These are phyloP conservation scores for Erebia aethiops DNA, from an alignment of 2,888 invertebrate species.

Conservation along the genomic window DNA sequence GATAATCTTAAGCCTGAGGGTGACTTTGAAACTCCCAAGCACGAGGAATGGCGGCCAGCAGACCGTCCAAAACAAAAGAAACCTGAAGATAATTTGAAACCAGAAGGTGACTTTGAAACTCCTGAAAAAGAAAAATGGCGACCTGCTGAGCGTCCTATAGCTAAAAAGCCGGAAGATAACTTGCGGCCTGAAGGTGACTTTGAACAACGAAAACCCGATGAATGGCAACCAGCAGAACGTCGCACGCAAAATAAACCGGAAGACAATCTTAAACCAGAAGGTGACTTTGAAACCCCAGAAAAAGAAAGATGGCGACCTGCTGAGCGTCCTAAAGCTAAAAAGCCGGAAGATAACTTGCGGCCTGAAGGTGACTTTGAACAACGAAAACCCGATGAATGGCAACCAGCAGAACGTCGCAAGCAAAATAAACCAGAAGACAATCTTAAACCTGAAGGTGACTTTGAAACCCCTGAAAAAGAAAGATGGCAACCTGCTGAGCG, in stretches of 20 bases:
- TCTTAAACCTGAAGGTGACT: conserved; percentile 81
- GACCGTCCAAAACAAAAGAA: conserved; percentile 65
- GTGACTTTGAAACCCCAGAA: conserved; percentile 68
- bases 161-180: conserved; percentile 74
- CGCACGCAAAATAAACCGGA: conserved; percentile 64
- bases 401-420: conserved; percentile 55
- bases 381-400: conserved; percentile 55
- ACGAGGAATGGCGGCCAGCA: conserved; percentile 61
- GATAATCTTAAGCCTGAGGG: conserved; percentile 84
- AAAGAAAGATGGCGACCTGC: conserved; percentile 66
- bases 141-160: conserved; percentile 63
- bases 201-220: conserved; percentile 52
- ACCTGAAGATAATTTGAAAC: conserved; percentile 78
- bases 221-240: conserved; percentile 64
- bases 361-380: conserved; percentile 81
- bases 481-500: conserved; percentile 19
- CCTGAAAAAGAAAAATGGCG: conserved; percentile 80
- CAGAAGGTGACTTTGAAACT: conserved; percentile 84
- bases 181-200: conserved; percentile 80
- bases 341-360: conserved; percentile 81
- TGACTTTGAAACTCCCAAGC: conserved; percentile 69
- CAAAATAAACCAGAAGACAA: conserved; percentile 65
- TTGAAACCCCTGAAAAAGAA: conserved; percentile 47
- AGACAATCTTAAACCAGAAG: conserved; percentile 83
- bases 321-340: conserved; percentile 62